These are phyloP conservation scores for Dolomedes plantarius DNA, from an alignment of 2,888 invertebrate genomes.

Conservation along the genomic window DNA sequence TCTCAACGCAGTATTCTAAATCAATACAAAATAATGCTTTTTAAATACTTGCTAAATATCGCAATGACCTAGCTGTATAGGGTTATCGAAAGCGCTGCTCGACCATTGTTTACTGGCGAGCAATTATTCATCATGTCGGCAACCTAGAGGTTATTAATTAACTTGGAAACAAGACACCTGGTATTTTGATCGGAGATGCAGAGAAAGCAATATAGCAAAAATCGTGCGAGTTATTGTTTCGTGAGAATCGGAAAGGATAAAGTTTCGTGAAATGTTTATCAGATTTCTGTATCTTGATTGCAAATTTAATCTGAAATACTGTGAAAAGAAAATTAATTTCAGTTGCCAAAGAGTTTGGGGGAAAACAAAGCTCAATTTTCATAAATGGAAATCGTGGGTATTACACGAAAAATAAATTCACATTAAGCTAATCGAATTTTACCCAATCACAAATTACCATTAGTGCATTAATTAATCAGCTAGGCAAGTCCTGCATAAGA, in stretches of 20 bases:
- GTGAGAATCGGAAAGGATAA: not conserved
- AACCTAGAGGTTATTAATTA: constrained; percentile 16
- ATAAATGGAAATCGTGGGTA: too few species aligned
- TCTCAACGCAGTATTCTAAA: constrained; percentile 47
- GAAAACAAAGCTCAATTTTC: too few species aligned
- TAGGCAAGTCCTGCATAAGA: too few species aligned
- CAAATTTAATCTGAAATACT: not conserved
- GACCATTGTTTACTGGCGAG: not conserved
- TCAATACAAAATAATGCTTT: constrained; percentile 42
- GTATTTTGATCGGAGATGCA: not conserved
- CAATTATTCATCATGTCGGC: constrained; percentile 14
- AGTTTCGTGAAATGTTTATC: not conserved
- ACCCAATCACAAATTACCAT: too few species aligned
- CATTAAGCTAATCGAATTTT: too few species aligned
- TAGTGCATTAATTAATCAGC: too few species aligned
- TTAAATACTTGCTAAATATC: constrained; percentile 53
- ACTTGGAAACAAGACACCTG: constrained; percentile 2
- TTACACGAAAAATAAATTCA: too few species aligned
- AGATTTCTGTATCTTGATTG: not conserved
- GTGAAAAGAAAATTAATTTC: too few species aligned
- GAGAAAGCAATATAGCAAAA: not conserved
- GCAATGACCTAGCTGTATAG: constrained; percentile 41
- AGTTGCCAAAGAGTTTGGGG: too few species aligned
- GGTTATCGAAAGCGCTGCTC: not conserved
- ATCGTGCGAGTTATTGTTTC: constrained; percentile 4